phyloP scores from a whole-genome alignment of 2,113 vertebrate genomes.

The Lepisosteus osseus region DNA sequence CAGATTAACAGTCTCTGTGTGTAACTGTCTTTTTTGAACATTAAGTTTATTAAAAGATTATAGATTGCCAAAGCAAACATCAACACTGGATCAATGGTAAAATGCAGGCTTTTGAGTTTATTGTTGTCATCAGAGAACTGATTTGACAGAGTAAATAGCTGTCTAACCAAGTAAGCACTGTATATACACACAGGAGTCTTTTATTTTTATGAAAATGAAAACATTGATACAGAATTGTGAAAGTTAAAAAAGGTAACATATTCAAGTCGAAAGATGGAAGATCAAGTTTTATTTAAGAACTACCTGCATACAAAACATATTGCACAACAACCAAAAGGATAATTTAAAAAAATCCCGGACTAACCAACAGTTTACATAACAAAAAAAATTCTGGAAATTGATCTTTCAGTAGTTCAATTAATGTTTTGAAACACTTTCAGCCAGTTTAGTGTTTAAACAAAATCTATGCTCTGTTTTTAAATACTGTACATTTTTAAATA shows the following conservation, averaged over 20 bases:
- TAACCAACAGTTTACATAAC: constrained; percentile 57
- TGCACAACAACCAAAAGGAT: constrained; percentile 99
- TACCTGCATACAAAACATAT: constrained; percentile 99
- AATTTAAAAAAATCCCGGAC: constrained; percentile 76
- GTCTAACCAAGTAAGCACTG: background rate
- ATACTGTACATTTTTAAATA: constrained; percentile 99
- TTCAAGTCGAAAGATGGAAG: constrained; percentile 87
- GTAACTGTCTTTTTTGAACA: too few relatives aligned
- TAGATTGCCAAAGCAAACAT: too few relatives aligned
- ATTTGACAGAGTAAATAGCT: too few relatives aligned
- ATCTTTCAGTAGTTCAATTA: constrained; percentile 96
- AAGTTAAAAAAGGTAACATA: constrained; percentile 27
- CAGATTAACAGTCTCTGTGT: too few relatives aligned
- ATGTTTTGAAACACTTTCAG: constrained; percentile 79
- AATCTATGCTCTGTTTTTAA: constrained; percentile 91
- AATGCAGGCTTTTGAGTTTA: too few relatives aligned
- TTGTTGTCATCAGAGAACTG: too few relatives aligned
- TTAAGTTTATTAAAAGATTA: too few relatives aligned
- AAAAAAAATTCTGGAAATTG: constrained; percentile 88
- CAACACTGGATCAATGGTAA: too few relatives aligned
- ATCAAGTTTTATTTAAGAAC: constrained; percentile 99
- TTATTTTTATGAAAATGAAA: too few relatives aligned
- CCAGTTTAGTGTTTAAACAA: constrained; percentile 90
- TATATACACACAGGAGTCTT: constrained; percentile 1
- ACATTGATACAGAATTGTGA: background rate